Evolutionary conservation across 2,888 invertebrate species (phyloP).

Genomic region (Eupithecia dodoneata): DNA sequence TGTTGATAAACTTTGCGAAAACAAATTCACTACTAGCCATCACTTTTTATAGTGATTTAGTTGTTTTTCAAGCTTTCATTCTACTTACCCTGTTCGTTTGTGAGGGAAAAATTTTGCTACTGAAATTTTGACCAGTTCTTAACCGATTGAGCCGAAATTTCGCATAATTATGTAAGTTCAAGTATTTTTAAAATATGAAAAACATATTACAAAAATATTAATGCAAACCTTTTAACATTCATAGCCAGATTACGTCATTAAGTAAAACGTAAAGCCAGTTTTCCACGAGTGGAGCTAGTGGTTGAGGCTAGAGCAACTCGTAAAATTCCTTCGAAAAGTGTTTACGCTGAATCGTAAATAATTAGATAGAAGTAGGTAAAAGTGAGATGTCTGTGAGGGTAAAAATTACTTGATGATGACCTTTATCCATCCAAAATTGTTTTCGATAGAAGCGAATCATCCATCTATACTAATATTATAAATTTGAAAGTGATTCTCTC

Average conservation of each 20-base stretch:
- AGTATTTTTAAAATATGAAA: too few species aligned
- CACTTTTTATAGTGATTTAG: neutral
- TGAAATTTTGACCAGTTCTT: too few species aligned
- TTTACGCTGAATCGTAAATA: slow-evolving; percentile 1
- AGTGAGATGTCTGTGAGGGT: neutral
- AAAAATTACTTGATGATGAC: neutral
- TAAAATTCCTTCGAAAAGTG: neutral
- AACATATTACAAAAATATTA: neutral
- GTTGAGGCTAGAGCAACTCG: neutral
- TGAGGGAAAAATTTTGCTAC: too few species aligned
- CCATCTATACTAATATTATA: too few species aligned
- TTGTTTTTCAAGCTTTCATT: neutral
- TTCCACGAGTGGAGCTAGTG: neutral
- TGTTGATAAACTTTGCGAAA: neutral
- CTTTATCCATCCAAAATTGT: too few species aligned
- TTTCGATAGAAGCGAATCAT: neutral
- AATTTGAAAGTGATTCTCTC: neutral
- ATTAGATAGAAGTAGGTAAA: neutral
- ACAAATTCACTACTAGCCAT: neutral
- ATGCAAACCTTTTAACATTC: neutral
- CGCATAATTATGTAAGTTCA: too few species aligned
- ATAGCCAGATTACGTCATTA: neutral
- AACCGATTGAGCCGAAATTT: too few species aligned
- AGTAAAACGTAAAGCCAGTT: neutral
- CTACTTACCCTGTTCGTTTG: too few species aligned